These are phyloP conservation scores for Sebastes paucispinis DNA, from an alignment of 2,797 vertebrate genomes.

Conservation along the genomic window DNA sequence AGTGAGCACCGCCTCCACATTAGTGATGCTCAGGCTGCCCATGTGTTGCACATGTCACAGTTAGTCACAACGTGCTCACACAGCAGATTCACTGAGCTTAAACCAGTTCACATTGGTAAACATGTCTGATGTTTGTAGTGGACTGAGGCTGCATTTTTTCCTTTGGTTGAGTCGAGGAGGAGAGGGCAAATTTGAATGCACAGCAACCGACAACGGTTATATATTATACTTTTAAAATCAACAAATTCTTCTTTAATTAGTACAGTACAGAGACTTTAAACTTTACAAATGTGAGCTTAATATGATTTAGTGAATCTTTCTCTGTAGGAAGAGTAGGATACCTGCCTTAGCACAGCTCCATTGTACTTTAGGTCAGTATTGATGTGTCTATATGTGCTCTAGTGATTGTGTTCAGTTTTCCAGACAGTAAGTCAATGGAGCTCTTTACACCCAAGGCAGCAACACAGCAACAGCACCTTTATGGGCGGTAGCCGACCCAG, in stretches of 20 bases:
- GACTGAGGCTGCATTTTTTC: neutral
- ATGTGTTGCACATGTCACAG: slow-evolving; percentile 31
- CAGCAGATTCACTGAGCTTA: slow-evolving; percentile 19
- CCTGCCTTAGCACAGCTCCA: neutral
- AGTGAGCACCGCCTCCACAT: slow-evolving; percentile 81
- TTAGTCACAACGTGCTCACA: slow-evolving; percentile 23
- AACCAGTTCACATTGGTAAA: slow-evolving; percentile 23
- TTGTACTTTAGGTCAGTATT: neutral
- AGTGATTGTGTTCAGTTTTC: neutral
- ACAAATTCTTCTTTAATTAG: neutral
- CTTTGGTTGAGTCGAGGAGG: neutral
- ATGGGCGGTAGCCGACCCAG: neutral
- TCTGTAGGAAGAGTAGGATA: neutral
- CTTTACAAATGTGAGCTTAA: neutral
- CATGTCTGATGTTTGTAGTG: slow-evolving; percentile 9
- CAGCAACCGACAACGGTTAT: too few relatives aligned
- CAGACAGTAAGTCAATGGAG: neutral
- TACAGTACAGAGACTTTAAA: neutral
- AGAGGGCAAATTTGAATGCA: too few relatives aligned
- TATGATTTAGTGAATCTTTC: neutral
- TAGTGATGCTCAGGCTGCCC: slow-evolving; percentile 37
- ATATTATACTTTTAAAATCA: neutral
- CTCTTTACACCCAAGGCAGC: neutral
- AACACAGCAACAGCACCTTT: neutral
- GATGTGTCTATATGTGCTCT: neutral